Evolutionary conservation across 1,140 invertebrate genomes (phyloP).

Genomic region (Xylocopa sonorina): DNA sequence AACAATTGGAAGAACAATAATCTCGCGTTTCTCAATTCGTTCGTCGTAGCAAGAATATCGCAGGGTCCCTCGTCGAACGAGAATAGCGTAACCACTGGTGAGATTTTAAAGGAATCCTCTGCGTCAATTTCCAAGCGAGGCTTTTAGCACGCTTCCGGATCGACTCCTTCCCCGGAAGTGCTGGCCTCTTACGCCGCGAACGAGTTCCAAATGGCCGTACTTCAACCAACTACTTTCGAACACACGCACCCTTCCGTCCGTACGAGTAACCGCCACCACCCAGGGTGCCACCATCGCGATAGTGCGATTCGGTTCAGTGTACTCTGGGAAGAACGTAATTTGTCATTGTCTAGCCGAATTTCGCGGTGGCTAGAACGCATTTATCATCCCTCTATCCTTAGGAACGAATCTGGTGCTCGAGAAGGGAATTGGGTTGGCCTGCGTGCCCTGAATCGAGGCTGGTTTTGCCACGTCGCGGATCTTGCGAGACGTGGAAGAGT

Average conservation of each 20-base stretch:
- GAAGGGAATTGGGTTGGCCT: too few relatives aligned
- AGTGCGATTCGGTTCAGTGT: not conserved
- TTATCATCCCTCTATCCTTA: not conserved
- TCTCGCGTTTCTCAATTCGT: conserved; percentile 5
- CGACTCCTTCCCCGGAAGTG: conserved; percentile 44
- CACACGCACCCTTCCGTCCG: conserved; percentile 26
- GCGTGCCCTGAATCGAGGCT: too few relatives aligned
- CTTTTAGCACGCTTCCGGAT: conserved; percentile 49
- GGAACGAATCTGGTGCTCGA: not conserved
- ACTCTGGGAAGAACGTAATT: conserved; percentile 17
- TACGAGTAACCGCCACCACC: not conserved
- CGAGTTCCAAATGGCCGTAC: conserved; percentile 47
- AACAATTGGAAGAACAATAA: not conserved
- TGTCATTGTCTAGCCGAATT: conserved; percentile 23
- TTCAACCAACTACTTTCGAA: conserved; percentile 36
- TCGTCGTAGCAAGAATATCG: not conserved
- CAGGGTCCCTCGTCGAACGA: not conserved
- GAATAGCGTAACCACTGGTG: conserved; percentile 17
- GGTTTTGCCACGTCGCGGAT: too few relatives aligned
- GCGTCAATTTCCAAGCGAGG: conserved; percentile 51
- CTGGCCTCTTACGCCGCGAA: conserved; percentile 39
- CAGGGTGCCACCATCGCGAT: conserved; percentile 9
- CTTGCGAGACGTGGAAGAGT: too few relatives aligned
- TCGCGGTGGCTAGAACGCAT: not conserved
- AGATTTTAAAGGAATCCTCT: conserved; percentile 33